Conservation (phyloP, 2,888 invertebrate species). For the Digitonthophagus gazella region DNA sequence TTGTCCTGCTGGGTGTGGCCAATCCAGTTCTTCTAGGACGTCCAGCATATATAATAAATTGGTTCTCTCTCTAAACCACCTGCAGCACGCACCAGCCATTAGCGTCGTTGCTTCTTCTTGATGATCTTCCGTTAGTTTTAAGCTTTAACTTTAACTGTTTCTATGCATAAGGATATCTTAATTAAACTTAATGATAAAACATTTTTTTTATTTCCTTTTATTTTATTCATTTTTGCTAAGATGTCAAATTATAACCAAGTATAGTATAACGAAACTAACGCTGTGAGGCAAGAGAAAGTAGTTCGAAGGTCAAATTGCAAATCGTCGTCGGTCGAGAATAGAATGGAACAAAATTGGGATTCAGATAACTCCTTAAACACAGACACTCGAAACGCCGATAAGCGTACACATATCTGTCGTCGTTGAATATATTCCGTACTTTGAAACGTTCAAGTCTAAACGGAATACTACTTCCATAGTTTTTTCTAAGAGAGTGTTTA, state of each 20-base stretch:
- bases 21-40: neutral
- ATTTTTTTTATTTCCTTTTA: too few species aligned
- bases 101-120: neutral
- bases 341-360: neutral
- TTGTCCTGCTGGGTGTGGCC: neutral
- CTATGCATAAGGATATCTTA: too few species aligned
- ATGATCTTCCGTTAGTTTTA: neutral
- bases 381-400: neutral
- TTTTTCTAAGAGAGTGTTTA: neutral
- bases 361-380: neutral
- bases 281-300: neutral
- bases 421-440: too few species aligned
- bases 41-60: neutral
- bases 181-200: too few species aligned
- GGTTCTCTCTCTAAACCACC: neutral
- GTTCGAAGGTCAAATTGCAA: neutral
- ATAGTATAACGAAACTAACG: neutral
- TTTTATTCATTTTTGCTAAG: neutral
- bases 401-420: neutral
- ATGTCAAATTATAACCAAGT: neutral
- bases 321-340: neutral
- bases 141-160: neutral
- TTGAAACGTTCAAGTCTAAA: neutral
- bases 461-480: neutral
- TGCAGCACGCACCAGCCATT: neutral